A percentile compares a stretch with the other conserved stretches of the same genome.
Conservation (phyloP, 2,888 invertebrate genomes). For the Lordiphosa andalusiaca region DNA sequence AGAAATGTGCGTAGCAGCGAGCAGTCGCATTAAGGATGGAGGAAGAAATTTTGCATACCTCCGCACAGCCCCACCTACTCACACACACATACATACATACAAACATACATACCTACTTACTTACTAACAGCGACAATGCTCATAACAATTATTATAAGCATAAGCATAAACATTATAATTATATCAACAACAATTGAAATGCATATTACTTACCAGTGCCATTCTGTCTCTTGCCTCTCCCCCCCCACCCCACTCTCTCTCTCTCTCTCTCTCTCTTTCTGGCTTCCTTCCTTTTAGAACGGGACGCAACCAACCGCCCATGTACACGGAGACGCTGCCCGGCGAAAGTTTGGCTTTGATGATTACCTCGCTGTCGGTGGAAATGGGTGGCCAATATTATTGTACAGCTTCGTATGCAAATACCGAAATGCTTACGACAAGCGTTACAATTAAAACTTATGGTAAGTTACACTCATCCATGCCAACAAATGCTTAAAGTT, state of each 20-base stretch:
- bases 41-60: constrained; percentile 1
- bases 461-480: constrained; percentile 81
- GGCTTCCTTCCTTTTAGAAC: constrained; percentile 42
- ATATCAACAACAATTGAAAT: constrained; percentile 34
- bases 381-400: constrained; percentile 90
- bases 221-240: neutral
- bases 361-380: constrained; percentile 87
- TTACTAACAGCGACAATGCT: constrained; percentile 51
- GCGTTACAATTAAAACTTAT: constrained; percentile 87
- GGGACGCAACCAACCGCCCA: constrained; percentile 81
- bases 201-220: constrained; percentile 34
- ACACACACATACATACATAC: neutral
- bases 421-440: constrained; percentile 84
- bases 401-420: constrained; percentile 90
- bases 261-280: constrained; percentile 3
- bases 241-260: neutral
- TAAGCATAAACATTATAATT: constrained; percentile 41
- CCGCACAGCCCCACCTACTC: neutral
- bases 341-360: constrained; percentile 87
- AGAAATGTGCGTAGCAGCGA: constrained; percentile 14
- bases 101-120: constrained; percentile 4
- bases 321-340: constrained; percentile 85
- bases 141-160: constrained; percentile 59
- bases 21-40: constrained; percentile 3
- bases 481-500: neutral